A percentile compares a stretch with the other conserved stretches of the same genome.
These are phyloP conservation scores for Thereva nobilitata DNA, from an alignment of 2,888 invertebrate genomes.

Conservation along the genomic window DNA sequence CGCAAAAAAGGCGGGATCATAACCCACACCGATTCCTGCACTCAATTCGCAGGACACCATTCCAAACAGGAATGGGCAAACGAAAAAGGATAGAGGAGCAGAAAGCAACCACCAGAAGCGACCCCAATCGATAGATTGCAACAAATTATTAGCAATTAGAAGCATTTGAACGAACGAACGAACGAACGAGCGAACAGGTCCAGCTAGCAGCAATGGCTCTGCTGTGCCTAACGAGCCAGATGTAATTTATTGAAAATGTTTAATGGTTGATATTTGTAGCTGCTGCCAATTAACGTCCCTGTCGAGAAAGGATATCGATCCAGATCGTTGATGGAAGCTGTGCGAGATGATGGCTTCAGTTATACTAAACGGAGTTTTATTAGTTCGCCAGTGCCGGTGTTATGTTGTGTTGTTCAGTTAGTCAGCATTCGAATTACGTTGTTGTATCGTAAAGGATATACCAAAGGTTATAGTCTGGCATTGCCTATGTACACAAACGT, in stretches of 20 bases:
- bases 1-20: constrained; percentile 16
- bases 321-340: constrained; percentile 5
- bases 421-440: too few species aligned
- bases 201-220: neutral
- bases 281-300: constrained; percentile 38
- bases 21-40: neutral
- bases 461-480: too few species aligned
- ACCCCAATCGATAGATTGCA: constrained; percentile 37
- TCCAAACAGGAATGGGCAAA: neutral
- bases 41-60: neutral
- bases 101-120: neutral
- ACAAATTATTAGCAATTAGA: constrained; percentile 40
- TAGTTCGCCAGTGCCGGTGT: too few species aligned
- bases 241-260: constrained; percentile 40
- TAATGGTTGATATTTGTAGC: constrained; percentile 37
- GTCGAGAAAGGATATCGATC: neutral
- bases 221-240: constrained; percentile 38
- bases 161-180: constrained; percentile 36
- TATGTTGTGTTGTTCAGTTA: too few species aligned
- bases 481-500: too few species aligned
- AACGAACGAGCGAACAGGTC: too few species aligned
- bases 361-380: too few species aligned
- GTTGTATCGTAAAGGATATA: too few species aligned
- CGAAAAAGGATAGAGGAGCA: neutral
- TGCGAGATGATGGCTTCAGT: too few species aligned